Conservation (phyloP, 2,888 invertebrate species). For the Dorcus hopei region DNA sequence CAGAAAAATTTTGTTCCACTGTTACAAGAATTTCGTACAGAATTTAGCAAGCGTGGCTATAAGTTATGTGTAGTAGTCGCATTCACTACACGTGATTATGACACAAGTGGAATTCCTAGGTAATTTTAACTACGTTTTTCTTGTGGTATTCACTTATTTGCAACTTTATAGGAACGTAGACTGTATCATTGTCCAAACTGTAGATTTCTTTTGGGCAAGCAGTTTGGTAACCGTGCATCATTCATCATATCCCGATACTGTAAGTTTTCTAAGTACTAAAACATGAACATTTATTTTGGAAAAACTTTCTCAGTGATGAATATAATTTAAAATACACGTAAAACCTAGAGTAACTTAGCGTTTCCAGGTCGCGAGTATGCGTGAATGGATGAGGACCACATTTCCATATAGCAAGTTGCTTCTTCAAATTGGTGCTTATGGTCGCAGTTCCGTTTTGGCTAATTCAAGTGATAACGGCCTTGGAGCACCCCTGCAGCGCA, state of each 20-base stretch:
- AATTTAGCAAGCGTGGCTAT: conserved; percentile 53
- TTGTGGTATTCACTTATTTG: too few species aligned
- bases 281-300: too few species aligned
- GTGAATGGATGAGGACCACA: conserved; percentile 55
- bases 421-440: conserved; percentile 69
- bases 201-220: conserved; percentile 69
- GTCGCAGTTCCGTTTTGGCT: conserved; percentile 60
- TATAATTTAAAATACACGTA: too few species aligned
- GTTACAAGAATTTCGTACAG: conserved; percentile 53
- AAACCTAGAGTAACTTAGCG: too few species aligned
- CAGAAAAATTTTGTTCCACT: conserved; percentile 47
- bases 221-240: conserved; percentile 63
- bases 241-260: conserved; percentile 56
- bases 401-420: conserved; percentile 61
- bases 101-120: conserved; percentile 57
- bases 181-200: conserved; percentile 68
- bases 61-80: conserved; percentile 27
- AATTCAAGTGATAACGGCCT: conserved; percentile 49
- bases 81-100: conserved; percentile 57
- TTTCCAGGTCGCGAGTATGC: conserved; percentile 36
- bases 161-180: conserved; percentile 54
- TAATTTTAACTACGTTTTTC: conserved; percentile 23
- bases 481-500: conserved; percentile 56
- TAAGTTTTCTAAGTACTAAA: conserved; percentile 8
- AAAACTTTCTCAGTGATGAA: too few species aligned